Evolutionary conservation across 2,797 vertebrate genomes (phyloP).

Genomic region (Gila robusta): DNA sequence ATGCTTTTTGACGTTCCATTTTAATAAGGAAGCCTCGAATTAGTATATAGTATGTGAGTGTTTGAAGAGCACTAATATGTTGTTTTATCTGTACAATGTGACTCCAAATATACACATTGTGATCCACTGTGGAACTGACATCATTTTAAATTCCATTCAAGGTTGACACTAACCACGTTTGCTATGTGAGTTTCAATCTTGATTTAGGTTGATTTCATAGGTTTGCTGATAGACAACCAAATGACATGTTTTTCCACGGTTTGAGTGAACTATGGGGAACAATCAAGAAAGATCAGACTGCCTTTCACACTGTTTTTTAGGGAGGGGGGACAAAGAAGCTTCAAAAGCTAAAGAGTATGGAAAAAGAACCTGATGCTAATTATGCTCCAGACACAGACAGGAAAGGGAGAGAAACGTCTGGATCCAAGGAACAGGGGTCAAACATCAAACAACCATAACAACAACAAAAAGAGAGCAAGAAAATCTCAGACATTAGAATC

Average conservation of each 20-base stretch:
- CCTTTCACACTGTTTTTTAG: constrained; percentile 49
- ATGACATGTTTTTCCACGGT: constrained; percentile 56
- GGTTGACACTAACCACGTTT: constrained; percentile 3
- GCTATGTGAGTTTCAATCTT: constrained; percentile 10
- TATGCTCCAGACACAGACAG: constrained; percentile 59
- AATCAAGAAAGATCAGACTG: constrained; percentile 57
- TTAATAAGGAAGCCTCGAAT: not conserved
- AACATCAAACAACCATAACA: constrained; percentile 58
- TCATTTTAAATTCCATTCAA: constrained; percentile 53
- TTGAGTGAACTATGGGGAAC: constrained; percentile 55
- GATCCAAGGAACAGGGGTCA: constrained; percentile 50
- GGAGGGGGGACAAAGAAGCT: constrained; percentile 17
- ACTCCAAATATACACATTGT: constrained; percentile 13
- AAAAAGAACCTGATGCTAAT: constrained; percentile 65
- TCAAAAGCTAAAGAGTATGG: constrained; percentile 55
- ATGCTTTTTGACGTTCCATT: not conserved
- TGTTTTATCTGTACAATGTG: constrained; percentile 34
- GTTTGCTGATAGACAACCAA: constrained; percentile 52
- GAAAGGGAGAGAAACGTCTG: constrained; percentile 55
- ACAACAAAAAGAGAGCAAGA: constrained; percentile 24
- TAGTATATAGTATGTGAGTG: not conserved
- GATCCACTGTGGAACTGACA: constrained; percentile 7
- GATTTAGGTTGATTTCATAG: constrained; percentile 43
- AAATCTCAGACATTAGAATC: constrained; percentile 50
- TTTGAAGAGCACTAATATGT: not conserved